Base-by-base conservation (phyloP, 2,888 invertebrate species). In the Mythimna impura region DNA sequence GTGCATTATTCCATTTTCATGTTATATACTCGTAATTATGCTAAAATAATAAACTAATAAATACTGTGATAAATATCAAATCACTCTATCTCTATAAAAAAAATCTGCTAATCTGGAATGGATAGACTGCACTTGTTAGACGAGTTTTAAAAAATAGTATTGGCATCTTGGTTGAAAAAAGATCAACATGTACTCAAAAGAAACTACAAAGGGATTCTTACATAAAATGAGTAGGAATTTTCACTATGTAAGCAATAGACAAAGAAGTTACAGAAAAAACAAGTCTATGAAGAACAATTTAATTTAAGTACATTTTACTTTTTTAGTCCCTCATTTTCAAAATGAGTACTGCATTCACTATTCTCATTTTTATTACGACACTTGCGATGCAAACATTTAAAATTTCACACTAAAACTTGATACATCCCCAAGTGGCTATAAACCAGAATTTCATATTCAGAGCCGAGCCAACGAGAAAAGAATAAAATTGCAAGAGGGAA, bases 341-440 rank as follows among this genome's bases (percentile, higher is more conserved):
- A 82, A 81, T 66, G 58, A 80, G 66, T 40, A 73, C 62, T 68
- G 40, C 52, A 70, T 82, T 71, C 52, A 57, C 60, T 62, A 70
- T 66, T 80, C 64, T 70, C 58, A 70, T 76, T 82, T 83, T 84
- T 82, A 78, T 78, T 76, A 78, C 65, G 68, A 73, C 68, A 75
- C 74, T 76, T 36, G 64, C 70, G 80, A 73, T 70, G 76, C 72
- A 70, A 84, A 82, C 67, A 80, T 84, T 78, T 80, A 73, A 82
- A 80, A 82, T 68, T 83, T 81, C 62, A 70, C 65, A 72, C 68
- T 73, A 66, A 72, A 83, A 76, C 76, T 78, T 77, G 80, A 72
- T 77, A 75, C 64, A 66, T 54, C 50, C 83, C 70, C 86, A 71
- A 71, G 83, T 71, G 83, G 73, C 81, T 71, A 78, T 86, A 86